Base-by-base conservation (phyloP, 2,797 vertebrate species). In the Sebastes variabilis region DNA sequence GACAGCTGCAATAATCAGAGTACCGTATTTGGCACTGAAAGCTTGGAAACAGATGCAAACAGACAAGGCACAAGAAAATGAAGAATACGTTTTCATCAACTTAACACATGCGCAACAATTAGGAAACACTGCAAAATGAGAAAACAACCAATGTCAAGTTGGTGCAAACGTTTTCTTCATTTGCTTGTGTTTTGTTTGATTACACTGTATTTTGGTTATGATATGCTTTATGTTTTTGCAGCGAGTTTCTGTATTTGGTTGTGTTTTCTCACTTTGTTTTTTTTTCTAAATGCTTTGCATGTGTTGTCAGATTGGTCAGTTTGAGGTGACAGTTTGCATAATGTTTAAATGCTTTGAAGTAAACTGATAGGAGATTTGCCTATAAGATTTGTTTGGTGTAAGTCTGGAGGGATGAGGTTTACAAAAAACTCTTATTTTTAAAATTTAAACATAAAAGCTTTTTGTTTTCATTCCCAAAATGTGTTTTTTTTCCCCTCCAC, bases 1-100 rank as follows among this genome's bases (percentile, higher is more conserved):
- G 77, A 68, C 81, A 73, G 84, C 81, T 74, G 77, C 67, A 82
- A 64, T 77, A 78, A 80, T 87, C 80, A 25, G 24, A 14, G 72
- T 3, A 58, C 12, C 55, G n/a, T 56, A 56, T 49, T 59, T 56
- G 56, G 66, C 75, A 1, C 69, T 60, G 18, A 75, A 61, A 64
- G 56, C 60, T 29, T 54, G 42, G 34, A 76, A 74, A 69, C 68
- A 71, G 62, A 72, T 60, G 61, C 38, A 68, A 73, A 49, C 2
- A 24, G n/a, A 42, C 12, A 52, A 42, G 38, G 6, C 29, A 32
- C 8, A 8, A 75, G 22, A 8, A 75, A 71, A 79, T 58, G 4
- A 55, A 20, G 11, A 36, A 20, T 38, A 69, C 22, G 49, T 60
- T 27, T 49, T 38, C 10, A 52, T 52, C 20, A 52, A 52, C 49